Evolutionary conservation across 2,888 invertebrate genomes (phyloP).

Genomic region (Lepidocyrtinus sp.): DNA sequence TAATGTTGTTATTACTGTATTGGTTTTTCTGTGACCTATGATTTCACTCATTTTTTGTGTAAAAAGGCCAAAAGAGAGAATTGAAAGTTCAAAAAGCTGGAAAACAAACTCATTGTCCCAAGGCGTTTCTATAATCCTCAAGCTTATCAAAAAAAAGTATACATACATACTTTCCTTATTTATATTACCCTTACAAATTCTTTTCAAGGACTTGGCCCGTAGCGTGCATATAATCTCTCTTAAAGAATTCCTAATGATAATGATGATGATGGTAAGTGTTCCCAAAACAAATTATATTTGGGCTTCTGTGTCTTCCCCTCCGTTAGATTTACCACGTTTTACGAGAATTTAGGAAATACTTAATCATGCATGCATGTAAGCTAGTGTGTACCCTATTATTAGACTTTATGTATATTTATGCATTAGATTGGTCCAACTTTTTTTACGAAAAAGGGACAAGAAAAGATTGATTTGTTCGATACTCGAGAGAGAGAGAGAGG

Average conservation of each 20-base stretch:
- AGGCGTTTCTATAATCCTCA: conserved; percentile 62
- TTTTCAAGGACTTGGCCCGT: conserved; percentile 24
- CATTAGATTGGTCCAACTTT: conserved; percentile 32
- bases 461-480: conserved; percentile 43
- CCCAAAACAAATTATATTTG: conserved; percentile 47
- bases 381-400: conserved; percentile 42
- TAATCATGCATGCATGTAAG: conserved; percentile 25
- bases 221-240: conserved; percentile 44
- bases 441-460: conserved; percentile 27
- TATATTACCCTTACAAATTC: conserved; percentile 28
- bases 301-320: conserved; percentile 28
- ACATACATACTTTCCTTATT: conserved; percentile 27
- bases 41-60: conserved; percentile 37
- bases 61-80: conserved; percentile 45
- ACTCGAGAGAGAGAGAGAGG: background rate
- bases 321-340: background rate
- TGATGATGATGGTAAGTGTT: conserved; percentile 30
- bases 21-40: conserved; percentile 35
- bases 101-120: conserved; percentile 68
- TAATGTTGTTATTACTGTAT: conserved; percentile 28
- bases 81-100: conserved; percentile 67
- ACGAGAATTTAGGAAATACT: background rate
- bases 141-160: conserved; percentile 46
- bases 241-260: conserved; percentile 17
- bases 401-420: conserved; percentile 29